Evolutionary conservation across 2,888 invertebrate species (phyloP), one percentile per base, ranked within the genome.

Genomic region (Rhingia rostrata): DNA sequence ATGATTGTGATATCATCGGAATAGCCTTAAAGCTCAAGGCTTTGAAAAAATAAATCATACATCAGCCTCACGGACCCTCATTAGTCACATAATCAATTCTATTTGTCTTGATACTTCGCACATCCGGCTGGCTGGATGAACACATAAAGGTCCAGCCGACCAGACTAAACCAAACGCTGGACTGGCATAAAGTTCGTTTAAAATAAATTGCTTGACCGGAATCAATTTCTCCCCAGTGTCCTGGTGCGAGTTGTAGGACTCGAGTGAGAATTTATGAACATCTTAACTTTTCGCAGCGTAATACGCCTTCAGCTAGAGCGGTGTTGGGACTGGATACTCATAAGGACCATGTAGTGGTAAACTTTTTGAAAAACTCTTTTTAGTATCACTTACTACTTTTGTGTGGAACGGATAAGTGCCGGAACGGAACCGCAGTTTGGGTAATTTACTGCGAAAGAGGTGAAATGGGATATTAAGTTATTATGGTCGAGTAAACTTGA

Each of bases 161-260:
- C 69, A 14, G n/a, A 22, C 49, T 22, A 22, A 32, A 41, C 35
- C 12, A 39, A 14, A 12, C 32, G 32, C 2, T 9, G 47, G 47
- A 45, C 53, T 33, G 43, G 41, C 58, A 14, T 56, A 75, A 58
- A 66, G 49, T 74, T 74, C 66, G 49, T 75, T 43, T 53, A 54
- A 67, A 67, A 77, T 77, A 77, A 77, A 77, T 77, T 67, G 67
- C 75, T 67, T 77, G 67, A 77, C 75, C 75, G 61, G 67, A 45
- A 67, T 77, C 43, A 77, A 77, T 77, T 77, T 67, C 61, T 61
- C 75, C 67, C 75, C 67, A 67, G 51, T 32, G 67, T 69, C 60
- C 61, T 73, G 10, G 53, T 35, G 33, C 53, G 35, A 41, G 72
- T 47, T 9, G 7, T 41, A 22, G 12, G 32, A 64, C 41, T 74